Conservation (phyloP, 2,797 vertebrate genomes). For the Micrastur ruficollis region DNA sequence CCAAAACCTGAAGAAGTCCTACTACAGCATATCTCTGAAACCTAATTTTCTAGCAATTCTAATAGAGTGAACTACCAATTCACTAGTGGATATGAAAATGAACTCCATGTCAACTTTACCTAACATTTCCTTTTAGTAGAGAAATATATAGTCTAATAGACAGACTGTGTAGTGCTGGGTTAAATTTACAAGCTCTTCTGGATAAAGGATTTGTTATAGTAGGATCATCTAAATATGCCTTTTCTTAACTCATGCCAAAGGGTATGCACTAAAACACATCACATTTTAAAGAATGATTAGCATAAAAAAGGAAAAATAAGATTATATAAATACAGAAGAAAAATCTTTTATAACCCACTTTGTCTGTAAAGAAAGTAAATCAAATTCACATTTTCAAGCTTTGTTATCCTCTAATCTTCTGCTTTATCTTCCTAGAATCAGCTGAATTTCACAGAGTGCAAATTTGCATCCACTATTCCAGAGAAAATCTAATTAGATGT, state of each 20-base stretch:
- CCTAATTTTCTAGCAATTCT: neutral
- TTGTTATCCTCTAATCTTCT: slow-evolving; percentile 44
- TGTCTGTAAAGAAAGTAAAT: slow-evolving; percentile 19
- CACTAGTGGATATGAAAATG: neutral
- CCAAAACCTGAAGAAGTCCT: neutral
- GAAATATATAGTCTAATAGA: slow-evolving; percentile 1
- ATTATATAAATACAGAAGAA: neutral
- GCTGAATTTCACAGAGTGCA: slow-evolving; percentile 42
- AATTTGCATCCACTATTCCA: slow-evolving; percentile 60
- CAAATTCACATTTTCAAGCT: slow-evolving; percentile 47
- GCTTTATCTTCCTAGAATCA: slow-evolving; percentile 65
- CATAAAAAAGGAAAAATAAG: neutral
- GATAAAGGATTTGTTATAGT: slow-evolving; percentile 4
- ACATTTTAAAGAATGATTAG: neutral
- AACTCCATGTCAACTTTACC: neutral
- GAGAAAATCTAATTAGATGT: slow-evolving; percentile 69
- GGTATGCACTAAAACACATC: neutral
- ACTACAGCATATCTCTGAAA: neutral
- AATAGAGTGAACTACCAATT: neutral
- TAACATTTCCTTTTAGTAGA: neutral
- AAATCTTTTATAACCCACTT: neutral
- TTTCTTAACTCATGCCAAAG: neutral
- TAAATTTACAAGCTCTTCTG: slow-evolving; percentile 3
- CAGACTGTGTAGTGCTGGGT: neutral
- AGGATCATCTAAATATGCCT: neutral